Base-by-base conservation (phyloP, 37 sponge, comb jelly and placozoan genomes). In the Petrosia ficiformis region DNA sequence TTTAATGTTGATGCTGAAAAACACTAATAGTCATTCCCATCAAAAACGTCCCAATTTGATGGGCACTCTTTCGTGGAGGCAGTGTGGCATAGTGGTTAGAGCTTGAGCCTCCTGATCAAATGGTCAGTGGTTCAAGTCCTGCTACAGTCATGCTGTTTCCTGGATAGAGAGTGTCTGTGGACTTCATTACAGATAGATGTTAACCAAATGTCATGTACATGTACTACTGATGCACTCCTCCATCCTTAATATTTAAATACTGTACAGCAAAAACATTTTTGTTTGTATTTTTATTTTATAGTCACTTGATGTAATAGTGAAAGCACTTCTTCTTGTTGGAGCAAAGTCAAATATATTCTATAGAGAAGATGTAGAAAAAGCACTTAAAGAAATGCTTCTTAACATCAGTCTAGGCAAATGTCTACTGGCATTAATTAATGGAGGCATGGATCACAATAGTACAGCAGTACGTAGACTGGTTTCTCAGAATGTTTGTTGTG, bases 281-380 rank as follows among this genome's bases (percentile, higher is more conserved):
- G 42, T 42, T 72, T 58, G 2, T 3, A 78, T 31, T 2, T 24
- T 76, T 21, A 59, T 35, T 16, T 6, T 79, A 0, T 30, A 89
- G 80, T 84, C 82, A 39, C 57, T 95, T 63, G 96, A 95, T 37
- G 39, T 41, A 1, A 43, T 83, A 4, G 86, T 92, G 44, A 78
- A 75, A 43, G 38, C 59, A 22, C 78, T 95, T 52, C 78, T 95
- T 1, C 84, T 79, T 69, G 88, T 88, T 57, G 77, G 73, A 41
- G 77, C 87, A 19, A 90, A 92, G 64, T 81, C 90, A 30, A 95
- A 84, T 54, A 67, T 56, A 26, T 95, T 95, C 77, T 74, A 91
- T 11, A 69, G 93, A 22, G 89, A 95, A 32, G 93, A 84, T 30
- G 91, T 78, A 16, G 96, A 95, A 70, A 92, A 85, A 59, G 77